Evolutionary conservation across 53 echinoderm and acorn worm species (phyloP).

Genomic region (Crossaster papposus): DNA sequence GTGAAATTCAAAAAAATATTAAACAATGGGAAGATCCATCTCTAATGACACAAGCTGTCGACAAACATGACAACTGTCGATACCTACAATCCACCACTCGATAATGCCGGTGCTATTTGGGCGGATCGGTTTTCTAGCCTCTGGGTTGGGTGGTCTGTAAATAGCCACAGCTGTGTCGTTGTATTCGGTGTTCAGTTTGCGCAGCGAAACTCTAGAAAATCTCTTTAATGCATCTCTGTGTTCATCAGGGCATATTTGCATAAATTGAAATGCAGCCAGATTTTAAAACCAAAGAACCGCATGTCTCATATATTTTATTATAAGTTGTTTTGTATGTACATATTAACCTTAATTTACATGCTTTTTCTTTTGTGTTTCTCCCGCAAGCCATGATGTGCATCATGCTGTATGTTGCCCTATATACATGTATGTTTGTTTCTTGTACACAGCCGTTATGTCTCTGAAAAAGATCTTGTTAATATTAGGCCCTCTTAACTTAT

Average conservation of each 20-base stretch:
- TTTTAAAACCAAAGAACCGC: neutral
- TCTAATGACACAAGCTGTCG: neutral
- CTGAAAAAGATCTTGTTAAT: too few species aligned
- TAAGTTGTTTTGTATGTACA: too few species aligned
- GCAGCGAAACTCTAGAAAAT: neutral
- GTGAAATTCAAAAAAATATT: too few species aligned
- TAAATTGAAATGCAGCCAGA: neutral
- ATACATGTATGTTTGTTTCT: too few species aligned
- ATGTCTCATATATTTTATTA: neutral
- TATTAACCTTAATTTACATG: too few species aligned
- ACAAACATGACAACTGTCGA: neutral
- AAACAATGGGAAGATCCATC: too few species aligned
- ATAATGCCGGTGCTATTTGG: neutral
- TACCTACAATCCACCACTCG: neutral
- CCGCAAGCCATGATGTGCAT: too few species aligned
- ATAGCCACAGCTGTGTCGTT: slow-evolving; percentile 4
- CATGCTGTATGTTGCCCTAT: too few species aligned
- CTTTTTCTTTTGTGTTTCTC: too few species aligned
- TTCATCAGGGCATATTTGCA: neutral
- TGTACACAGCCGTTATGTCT: too few species aligned
- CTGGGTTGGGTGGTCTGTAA: neutral
- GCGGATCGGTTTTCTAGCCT: neutral
- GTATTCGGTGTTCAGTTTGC: neutral
- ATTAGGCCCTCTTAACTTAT: too few species aligned
- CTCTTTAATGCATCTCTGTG: neutral